Conservation (phyloP, 2,113 vertebrate species). For the Ctenodactylus gundi region DNA sequence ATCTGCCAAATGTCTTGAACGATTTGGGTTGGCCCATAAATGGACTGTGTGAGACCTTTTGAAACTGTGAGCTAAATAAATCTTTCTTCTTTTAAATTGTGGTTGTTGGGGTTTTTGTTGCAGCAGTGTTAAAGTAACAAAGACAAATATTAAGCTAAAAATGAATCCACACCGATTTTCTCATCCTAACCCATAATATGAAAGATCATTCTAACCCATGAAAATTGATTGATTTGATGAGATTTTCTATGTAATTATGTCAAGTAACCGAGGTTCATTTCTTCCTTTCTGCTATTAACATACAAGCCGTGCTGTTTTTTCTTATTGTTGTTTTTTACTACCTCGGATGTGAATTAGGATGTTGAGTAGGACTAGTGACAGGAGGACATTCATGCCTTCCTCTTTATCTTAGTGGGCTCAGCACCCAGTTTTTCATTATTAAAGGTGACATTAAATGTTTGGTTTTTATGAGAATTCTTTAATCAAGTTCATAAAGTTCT, state of each 20-base stretch:
- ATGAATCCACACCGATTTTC: not conserved
- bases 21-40: too few relatives aligned
- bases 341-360: not conserved
- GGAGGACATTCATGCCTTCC: not conserved
- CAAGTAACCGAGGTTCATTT: not conserved
- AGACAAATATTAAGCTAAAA: not conserved
- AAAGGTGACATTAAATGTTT: not conserved
- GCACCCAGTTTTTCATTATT: not conserved
- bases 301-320: too few relatives aligned
- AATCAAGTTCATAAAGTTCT: not conserved
- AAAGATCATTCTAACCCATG: not conserved
- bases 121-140: too few relatives aligned
- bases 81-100: too few relatives aligned
- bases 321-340: not conserved
- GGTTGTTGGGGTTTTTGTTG: too few relatives aligned
- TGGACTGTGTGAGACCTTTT: too few relatives aligned
- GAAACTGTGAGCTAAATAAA: too few relatives aligned
- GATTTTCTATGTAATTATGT: not conserved
- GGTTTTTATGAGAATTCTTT: not conserved
- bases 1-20: too few relatives aligned
- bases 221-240: not conserved
- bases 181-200: not conserved
- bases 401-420: not conserved
- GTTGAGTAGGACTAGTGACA: not conserved
- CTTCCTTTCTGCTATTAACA: not conserved